Conservation (phyloP, 2,888 invertebrate genomes). For the Cerceris rybyensis region DNA sequence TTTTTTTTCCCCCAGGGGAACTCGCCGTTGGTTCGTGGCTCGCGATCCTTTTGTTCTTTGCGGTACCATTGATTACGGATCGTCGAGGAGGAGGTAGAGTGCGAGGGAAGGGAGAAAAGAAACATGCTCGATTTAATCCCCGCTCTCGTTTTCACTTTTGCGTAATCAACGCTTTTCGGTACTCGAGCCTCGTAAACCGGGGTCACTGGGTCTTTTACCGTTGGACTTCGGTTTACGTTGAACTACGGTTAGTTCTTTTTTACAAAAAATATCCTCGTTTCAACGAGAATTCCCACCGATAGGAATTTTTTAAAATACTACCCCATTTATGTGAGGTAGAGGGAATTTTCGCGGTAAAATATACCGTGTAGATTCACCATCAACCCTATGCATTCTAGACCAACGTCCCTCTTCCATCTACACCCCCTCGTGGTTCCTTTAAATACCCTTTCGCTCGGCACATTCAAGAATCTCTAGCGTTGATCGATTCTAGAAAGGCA, state of each 20-base stretch:
- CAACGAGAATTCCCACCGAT: too few species aligned
- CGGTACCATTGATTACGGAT: not conserved
- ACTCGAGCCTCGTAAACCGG: slow-evolving; percentile 11
- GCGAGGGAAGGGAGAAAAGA: not conserved
- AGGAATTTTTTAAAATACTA: too few species aligned
- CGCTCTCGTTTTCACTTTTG: slow-evolving; percentile 25
- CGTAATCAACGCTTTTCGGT: not conserved
- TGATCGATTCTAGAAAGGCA: too few species aligned
- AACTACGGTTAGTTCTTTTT: too few species aligned
- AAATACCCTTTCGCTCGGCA: not conserved
- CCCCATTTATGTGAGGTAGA: too few species aligned
- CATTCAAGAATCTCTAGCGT: not conserved
- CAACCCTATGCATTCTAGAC: too few species aligned
- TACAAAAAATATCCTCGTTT: too few species aligned
- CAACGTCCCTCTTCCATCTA: too few species aligned
- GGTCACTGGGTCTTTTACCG: not conserved
- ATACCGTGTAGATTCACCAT: too few species aligned
- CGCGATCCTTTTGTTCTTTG: not conserved
- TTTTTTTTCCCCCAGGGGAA: slow-evolving; percentile 1
- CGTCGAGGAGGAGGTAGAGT: not conserved
- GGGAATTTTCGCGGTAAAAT: too few species aligned
- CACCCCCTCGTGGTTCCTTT: not conserved
- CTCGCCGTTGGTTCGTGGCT: not conserved
- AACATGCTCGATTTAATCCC: slow-evolving; percentile 12
- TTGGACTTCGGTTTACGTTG: too few species aligned